Percentiles rank a stretch among this genome's conserved stretches.
These are phyloP conservation scores for Ceratina calcarata DNA, from an alignment of 1,140 invertebrate genomes.

Conservation along the genomic window DNA sequence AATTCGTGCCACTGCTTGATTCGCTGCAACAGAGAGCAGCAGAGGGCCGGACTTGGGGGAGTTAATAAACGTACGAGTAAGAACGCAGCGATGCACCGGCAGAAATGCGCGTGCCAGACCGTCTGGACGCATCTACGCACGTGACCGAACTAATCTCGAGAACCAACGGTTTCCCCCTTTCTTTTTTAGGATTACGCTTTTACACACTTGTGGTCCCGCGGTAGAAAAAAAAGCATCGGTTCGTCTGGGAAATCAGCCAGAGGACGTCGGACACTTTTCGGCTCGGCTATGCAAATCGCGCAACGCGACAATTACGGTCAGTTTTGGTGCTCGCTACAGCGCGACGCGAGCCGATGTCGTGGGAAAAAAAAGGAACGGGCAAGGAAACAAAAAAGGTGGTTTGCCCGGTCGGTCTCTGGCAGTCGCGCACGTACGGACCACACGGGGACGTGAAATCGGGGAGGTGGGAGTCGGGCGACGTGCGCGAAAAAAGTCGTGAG, in stretches of 20 bases:
- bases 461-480: constrained; percentile 24
- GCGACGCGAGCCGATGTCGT: constrained; percentile 47
- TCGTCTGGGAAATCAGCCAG: constrained; percentile 64
- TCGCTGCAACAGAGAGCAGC: not conserved
- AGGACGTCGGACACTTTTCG: constrained; percentile 61
- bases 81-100: not conserved
- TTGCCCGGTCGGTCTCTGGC: constrained; percentile 23
- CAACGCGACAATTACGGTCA: constrained; percentile 77
- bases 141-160: too few relatives aligned
- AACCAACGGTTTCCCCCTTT: too few relatives aligned
- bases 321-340: constrained; percentile 42
- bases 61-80: constrained; percentile 29
- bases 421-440: not conserved
- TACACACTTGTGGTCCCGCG: not conserved
- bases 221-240: not conserved
- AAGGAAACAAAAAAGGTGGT: constrained; percentile 57
- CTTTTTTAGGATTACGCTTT: constrained; percentile 38
- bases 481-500: constrained; percentile 71
- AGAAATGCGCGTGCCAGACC: not conserved
- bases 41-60: too few relatives aligned
- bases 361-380: constrained; percentile 42
- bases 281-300: constrained; percentile 76
- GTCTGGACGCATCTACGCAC: too few relatives aligned
- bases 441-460: not conserved
- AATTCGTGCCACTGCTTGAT: constrained; percentile 55